Evolutionary conservation across 64 coral and sea anemone genomes (phyloP), one percentile per base, ranked within the genome.

Genomic region (Pachyseris speciosa): DNA sequence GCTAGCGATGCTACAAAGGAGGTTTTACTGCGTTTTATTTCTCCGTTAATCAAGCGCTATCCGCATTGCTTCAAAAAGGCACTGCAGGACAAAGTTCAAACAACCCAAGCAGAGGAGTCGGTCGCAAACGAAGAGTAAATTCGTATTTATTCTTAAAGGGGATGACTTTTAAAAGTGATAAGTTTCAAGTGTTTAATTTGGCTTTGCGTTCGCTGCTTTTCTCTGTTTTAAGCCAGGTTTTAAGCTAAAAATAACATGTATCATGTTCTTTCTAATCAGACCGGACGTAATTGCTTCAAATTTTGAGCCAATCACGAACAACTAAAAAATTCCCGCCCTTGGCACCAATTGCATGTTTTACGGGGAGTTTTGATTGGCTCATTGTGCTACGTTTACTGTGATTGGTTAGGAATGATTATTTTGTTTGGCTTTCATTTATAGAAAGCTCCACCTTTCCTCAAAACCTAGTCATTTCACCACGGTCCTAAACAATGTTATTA

Each of bases 41-140:
- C 51, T 2, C 16, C 52, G 3, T 81, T 81, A n/a, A 81, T 81
- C 77, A 61, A 63, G 52, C 33, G 9, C 10, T 81, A 81, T n/a
- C 77, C 77, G 0, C 77, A 81, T 0, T 81, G 53, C 37, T 81
- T 81, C 77, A 81, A 77, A 13, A 61, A 41, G 0, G 22, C 47
- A 32, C 7, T 37, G 37, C 30, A 12, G 27, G 34, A 20, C 10
- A 59, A 58, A 38, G 34, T 58, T 61, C 20, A 81, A 61, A 33
- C 50, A 34, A 40, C 16, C 20, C 7, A 27, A 42, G n/a, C n/a
- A n/a, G 36, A 37, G 33, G 9, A 39, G 29, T 39, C 22, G 36
- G n/a, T 8, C 0, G 33, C 33, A 15, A 25, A 55, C 47, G 13
- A 51, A 51, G 42, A 77, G n/a, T 28, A 15, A 16, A 28, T 9